Base-by-base conservation (phyloP, 1,140 invertebrate genomes). In the Papilio glaucus region DNA sequence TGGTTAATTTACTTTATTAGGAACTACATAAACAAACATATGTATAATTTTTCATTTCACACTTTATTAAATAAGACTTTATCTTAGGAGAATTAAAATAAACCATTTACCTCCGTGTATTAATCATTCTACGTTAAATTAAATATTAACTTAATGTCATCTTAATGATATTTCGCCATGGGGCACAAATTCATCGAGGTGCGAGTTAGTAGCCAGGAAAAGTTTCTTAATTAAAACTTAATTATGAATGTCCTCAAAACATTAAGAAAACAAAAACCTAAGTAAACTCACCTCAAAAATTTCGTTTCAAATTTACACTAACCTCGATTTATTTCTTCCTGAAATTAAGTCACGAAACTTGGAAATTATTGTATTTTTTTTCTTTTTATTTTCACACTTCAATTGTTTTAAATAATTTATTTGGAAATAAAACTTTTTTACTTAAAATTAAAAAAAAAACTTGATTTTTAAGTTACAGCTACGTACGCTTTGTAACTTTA, bases 241-340 rank as follows among this genome's bases (percentile, higher is more conserved):
- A 65, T 65, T 65, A 65, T 65, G 21, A 65, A 65, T 65, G 37
- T 18, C 62, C 29, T 6, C 18, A 60, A n/a, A 63, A 33, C 10
- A n/a, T n/a, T n/a, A 26, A 7, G 3, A 62, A 62, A 29, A 24
- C 21, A 33, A 37, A 37, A 15, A 8, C 9, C 0, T 29, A 39
- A 38, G 4, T 21, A 38, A 38, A 65, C 62, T 65, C 37, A 65
- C 62, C 62, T 65, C 15, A 4, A 62, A 45, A 24, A 24, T 13
- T 57, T 57, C 9, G 21, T 57, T 12, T 57, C 10, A 57, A 57
- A 18, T 57, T 57, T 26, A 26, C 49, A 24, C 49, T 57, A 24
- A 57, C 10, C 2, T 33, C 29, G 24, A 57, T 57, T 13, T 26
- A 24, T 24, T 57, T 24, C 21, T 26, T 57, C 8, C 18, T 57